These are phyloP conservation scores for Drosophila testacea DNA, from an alignment of 2,888 invertebrate species.

Conservation along the genomic window DNA sequence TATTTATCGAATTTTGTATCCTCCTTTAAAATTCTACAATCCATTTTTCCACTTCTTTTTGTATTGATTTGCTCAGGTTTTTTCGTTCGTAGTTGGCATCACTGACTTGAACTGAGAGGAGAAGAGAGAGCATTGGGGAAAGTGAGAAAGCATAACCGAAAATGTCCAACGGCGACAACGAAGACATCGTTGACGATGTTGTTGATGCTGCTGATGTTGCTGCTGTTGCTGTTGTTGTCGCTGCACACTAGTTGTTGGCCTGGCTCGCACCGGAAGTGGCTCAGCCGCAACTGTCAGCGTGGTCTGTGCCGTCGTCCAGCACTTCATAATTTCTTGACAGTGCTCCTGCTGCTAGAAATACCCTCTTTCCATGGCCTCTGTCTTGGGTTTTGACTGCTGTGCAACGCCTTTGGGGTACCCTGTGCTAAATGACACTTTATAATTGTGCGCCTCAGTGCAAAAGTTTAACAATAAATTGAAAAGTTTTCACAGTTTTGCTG, in stretches of 20 bases:
- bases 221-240: constrained; percentile 35
- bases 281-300: constrained; percentile 71
- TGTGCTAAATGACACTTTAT: constrained; percentile 81
- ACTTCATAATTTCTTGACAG: constrained; percentile 78
- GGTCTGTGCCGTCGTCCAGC: constrained; percentile 60
- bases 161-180: constrained; percentile 68
- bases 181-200: constrained; percentile 53
- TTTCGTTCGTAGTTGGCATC: too few relatives aligned
- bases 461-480: constrained; percentile 83
- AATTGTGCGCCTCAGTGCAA: constrained; percentile 81
- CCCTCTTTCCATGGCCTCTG: neutral
- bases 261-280: constrained; percentile 70
- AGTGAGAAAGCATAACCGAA: constrained; percentile 37
- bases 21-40: too few relatives aligned
- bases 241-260: constrained; percentile 7
- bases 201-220: constrained; percentile 51
- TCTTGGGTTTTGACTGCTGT: constrained; percentile 4
- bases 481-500: constrained; percentile 74
- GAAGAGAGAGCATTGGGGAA: neutral
- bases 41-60: too few relatives aligned
- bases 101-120: constrained; percentile 11
- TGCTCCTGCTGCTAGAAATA: constrained; percentile 38
- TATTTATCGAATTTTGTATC: too few relatives aligned
- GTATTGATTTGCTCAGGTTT: too few relatives aligned
- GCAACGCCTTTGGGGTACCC: constrained; percentile 57